A percentile compares a stretch with the other conserved stretches of the same genome.
These are phyloP conservation scores for Sylvilagus bachmani DNA, from an alignment of 2,113 vertebrate species.

Conservation along the genomic window DNA sequence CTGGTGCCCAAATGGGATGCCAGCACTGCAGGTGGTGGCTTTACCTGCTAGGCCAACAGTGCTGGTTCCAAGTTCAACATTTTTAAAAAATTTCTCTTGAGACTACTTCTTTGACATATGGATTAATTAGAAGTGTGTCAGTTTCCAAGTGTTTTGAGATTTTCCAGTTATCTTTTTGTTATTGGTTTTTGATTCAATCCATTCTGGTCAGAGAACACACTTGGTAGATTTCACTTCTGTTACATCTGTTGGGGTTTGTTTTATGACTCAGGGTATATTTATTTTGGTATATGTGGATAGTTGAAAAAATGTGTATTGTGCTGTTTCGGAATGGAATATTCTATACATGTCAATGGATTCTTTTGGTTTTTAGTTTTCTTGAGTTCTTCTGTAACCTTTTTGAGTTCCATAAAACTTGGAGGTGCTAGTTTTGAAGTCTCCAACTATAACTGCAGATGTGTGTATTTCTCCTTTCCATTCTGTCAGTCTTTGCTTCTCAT, in stretches of 20 bases:
- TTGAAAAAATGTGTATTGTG: not conserved
- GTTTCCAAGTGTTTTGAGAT: not conserved
- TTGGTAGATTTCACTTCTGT: not conserved
- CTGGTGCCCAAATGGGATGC: too few species aligned
- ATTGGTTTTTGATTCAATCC: not conserved
- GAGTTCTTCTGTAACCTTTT: not conserved
- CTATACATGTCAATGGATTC: not conserved
- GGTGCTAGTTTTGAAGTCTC: not conserved
- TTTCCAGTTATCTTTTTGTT: not conserved
- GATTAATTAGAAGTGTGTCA: not conserved
- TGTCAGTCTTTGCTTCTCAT: not conserved
- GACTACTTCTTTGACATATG: not conserved
- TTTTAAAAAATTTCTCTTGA: not conserved
- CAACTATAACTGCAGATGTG: not conserved
- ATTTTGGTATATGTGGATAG: too few species aligned
- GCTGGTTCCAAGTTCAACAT: not conserved
- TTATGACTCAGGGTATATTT: not conserved
- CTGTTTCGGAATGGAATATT: not conserved
- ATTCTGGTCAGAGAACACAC: too few species aligned
- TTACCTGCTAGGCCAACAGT: too few species aligned
- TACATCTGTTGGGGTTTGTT: not conserved
- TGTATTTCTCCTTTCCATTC: not conserved
- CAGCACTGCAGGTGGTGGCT: too few species aligned
- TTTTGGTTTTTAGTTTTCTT: not conserved
- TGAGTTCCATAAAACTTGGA: not conserved